Evolutionary conservation across 2,113 vertebrate species (phyloP), one percentile per base, ranked within the genome.

Genomic region (Lanius ludovicianus): DNA sequence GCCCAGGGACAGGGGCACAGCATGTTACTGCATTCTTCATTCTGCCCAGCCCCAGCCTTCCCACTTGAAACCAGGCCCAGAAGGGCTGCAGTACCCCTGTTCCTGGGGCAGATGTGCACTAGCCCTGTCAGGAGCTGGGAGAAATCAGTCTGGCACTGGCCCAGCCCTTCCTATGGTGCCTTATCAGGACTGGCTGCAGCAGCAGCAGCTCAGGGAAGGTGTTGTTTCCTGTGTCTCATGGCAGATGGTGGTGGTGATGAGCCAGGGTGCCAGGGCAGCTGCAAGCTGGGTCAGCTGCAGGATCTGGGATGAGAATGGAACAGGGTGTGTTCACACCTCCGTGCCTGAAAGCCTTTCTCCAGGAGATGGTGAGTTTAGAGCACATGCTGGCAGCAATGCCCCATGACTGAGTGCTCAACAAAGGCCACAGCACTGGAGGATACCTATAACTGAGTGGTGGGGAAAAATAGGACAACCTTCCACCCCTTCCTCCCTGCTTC

Each of bases 221-320:
- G 14, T 8, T 74, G 27, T 3, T 79, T 46, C 56, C 1, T n/a
- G 7, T 8, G 8, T 67, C 85, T 63, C 33, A 10, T 1, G 14
- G 1, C 39, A 47, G 57, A 60, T 4, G 2, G 44, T 2, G 3
- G 57, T 25, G 10, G 55, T 63, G 56, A 80, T 0, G 0, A 91
- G 53, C 15, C 27, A 42, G 53, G 30, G 20, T 87, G 68, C 53
- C 63, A 44, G 52, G 31, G 18, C 27, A 31, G 74, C 55, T 44
- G 60, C 44, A 44, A 44, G n/a, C 12, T 33, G 56, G 10, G 52
- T 50, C 27, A 41, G 39, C 28, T n/a, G n/a, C 3, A 1, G 27
- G 33, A 71, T 25, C 31, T 1, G 3, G n/a, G 41, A 47, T 67
- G 37, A 76, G 57, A 69, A 52, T 22, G 49, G 74, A 44, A 25